These are phyloP conservation scores for Micronisus gabar DNA, from an alignment of 2,113 vertebrate genomes.

Conservation along the genomic window DNA sequence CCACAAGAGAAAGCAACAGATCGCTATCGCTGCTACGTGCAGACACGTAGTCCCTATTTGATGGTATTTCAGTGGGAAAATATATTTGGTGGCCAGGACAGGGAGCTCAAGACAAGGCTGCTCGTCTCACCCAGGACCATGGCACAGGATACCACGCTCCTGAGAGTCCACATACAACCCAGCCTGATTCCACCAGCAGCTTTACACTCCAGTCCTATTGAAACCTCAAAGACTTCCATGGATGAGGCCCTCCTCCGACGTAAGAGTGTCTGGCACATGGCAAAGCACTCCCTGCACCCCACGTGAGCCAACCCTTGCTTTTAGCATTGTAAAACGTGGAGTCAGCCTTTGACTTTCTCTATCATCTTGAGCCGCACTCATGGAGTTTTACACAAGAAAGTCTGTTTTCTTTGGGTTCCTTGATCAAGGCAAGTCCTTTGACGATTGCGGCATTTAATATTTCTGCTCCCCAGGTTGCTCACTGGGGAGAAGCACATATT, in stretches of 20 bases:
- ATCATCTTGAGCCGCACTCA: rapidly evolving
- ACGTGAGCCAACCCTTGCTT: rapidly evolving
- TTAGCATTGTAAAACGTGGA: not conserved
- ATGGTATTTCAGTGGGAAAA: not conserved
- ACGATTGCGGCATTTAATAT: not conserved
- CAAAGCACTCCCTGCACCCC: not conserved
- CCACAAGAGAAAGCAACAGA: not conserved
- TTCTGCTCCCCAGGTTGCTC: not conserved
- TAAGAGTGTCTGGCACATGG: not conserved
- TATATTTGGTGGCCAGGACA: not conserved
- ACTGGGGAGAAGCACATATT: not conserved
- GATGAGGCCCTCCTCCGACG: not conserved
- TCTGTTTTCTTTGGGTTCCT: not conserved
- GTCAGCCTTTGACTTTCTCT: not conserved
- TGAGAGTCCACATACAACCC: not conserved
- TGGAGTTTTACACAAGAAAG: not conserved
- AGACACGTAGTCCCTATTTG: not conserved
- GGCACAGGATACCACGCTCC: not conserved
- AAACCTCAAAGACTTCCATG: not conserved
- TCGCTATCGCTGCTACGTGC: rapidly evolving
- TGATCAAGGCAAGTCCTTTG: not conserved
- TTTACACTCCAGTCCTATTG: not conserved
- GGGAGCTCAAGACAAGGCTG: not conserved
- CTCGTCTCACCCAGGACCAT: not conserved
- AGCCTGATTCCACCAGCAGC: not conserved